Conservation (phyloP, 2,113 vertebrate species). For the Pantherophis guttatus region DNA sequence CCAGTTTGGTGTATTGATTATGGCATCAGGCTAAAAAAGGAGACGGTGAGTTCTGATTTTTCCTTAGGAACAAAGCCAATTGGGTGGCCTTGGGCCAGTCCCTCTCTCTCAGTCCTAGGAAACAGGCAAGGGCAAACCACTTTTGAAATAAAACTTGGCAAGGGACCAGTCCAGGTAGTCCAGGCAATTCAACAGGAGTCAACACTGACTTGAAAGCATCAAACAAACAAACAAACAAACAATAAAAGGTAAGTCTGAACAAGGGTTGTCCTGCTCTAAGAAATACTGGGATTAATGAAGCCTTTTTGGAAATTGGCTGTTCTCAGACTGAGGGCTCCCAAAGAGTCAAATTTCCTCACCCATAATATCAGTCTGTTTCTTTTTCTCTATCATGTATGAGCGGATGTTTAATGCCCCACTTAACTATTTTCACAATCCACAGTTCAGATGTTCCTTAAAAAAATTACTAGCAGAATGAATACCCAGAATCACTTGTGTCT, state of each 20-base stretch:
- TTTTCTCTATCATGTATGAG: background rate
- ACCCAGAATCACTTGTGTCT: slow-evolving; percentile 36
- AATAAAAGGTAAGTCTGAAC: background rate
- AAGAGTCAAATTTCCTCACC: background rate
- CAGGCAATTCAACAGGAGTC: background rate
- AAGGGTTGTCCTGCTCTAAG: background rate
- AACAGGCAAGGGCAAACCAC: background rate
- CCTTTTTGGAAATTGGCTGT: background rate
- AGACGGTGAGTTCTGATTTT: background rate
- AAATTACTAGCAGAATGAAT: slow-evolving; percentile 12
- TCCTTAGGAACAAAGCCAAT: background rate
- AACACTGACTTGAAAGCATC: background rate
- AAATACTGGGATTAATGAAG: background rate
- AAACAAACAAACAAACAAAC: background rate
- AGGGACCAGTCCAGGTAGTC: background rate
- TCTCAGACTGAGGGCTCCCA: background rate
- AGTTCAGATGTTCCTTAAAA: slow-evolving; percentile 14
- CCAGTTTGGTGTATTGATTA: background rate
- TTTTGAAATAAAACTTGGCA: background rate
- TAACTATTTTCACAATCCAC: background rate
- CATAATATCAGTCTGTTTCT: background rate
- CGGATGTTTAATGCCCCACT: background rate
- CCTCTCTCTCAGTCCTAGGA: background rate
- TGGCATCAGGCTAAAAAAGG: background rate
- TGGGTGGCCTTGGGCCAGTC: background rate